phyloP scores from a whole-genome alignment of 2,797 vertebrate genomes.

The Gadopsis bispinosus region DNA sequence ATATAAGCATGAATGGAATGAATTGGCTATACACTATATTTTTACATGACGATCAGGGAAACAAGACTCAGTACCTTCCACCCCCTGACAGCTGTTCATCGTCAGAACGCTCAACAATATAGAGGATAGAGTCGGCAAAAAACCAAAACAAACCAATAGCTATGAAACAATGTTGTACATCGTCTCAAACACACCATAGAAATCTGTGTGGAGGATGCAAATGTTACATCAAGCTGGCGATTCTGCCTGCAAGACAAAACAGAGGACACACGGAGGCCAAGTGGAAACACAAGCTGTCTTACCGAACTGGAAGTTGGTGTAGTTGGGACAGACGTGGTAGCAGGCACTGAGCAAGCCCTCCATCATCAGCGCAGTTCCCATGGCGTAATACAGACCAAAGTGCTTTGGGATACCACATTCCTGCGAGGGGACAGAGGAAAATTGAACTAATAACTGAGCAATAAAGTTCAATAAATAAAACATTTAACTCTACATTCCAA shows the following conservation, averaged over 20 bases:
- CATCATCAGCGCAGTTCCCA: conserved; percentile 99
- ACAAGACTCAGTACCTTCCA: no score
- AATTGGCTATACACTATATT: no score
- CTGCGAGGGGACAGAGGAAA: conserved; percentile 67
- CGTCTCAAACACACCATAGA: not conserved
- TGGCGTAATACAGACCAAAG: conserved; percentile 96
- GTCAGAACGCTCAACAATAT: not conserved
- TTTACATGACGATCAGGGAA: no score
- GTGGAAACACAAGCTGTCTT: conserved; percentile 26
- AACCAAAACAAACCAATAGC: not conserved
- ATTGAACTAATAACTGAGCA: not conserved
- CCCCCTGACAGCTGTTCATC: no score
- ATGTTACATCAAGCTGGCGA: not conserved
- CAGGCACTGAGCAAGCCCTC: conserved; percentile 97
- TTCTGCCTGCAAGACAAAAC: not conserved
- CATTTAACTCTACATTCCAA: not conserved
- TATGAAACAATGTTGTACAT: not conserved
- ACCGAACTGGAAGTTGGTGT: conserved; percentile 99
- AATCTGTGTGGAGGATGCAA: not conserved
- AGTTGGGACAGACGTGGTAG: conserved; percentile 98
- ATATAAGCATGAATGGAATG: no score
- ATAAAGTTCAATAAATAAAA: not conserved
- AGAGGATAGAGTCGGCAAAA: no score
- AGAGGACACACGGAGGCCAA: not conserved
- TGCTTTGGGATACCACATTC: conserved; percentile 98